These are phyloP conservation scores for Hanleya hanleyi DNA, from an alignment of 2,888 invertebrate genomes.

Conservation along the genomic window DNA sequence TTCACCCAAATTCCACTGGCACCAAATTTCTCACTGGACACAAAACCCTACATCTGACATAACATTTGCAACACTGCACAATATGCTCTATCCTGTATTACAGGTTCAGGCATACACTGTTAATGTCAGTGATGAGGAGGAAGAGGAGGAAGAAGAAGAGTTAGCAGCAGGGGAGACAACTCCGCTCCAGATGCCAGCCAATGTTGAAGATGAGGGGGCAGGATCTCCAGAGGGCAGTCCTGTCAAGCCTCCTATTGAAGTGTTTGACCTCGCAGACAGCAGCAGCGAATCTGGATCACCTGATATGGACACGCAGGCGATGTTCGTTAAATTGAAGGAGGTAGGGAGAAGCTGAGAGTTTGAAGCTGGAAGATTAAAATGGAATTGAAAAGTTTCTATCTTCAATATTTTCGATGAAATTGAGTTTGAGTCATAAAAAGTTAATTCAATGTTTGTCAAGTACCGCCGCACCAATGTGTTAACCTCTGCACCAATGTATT, in stretches of 20 bases:
- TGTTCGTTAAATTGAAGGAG: constrained; percentile 73
- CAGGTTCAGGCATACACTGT: background rate
- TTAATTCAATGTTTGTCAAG: too few species aligned
- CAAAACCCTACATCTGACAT: too few species aligned
- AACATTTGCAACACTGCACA: too few species aligned
- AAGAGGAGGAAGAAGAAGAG: constrained; percentile 38
- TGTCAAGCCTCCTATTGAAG: constrained; percentile 49
- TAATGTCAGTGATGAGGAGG: constrained; percentile 33
- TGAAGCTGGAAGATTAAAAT: too few species aligned
- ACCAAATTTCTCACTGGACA: too few species aligned
- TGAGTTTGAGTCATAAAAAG: too few species aligned
- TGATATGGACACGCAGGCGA: constrained; percentile 71
- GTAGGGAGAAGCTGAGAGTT: constrained; percentile 54
- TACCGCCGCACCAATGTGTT: too few species aligned
- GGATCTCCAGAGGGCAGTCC: constrained; percentile 52
- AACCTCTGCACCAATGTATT: too few species aligned
- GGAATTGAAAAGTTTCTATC: too few species aligned
- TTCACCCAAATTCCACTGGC: too few species aligned
- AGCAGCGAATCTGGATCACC: constrained; percentile 72
- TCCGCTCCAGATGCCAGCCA: constrained; percentile 58
- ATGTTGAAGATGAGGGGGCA: constrained; percentile 44
- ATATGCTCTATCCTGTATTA: too few species aligned
- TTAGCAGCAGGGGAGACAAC: constrained; percentile 63
- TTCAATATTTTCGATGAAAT: too few species aligned
- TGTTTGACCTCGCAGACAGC: constrained; percentile 61